phyloP scores from a whole-genome alignment of 1,140 invertebrate genomes.

The Diachasmimorpha longicaudata region DNA sequence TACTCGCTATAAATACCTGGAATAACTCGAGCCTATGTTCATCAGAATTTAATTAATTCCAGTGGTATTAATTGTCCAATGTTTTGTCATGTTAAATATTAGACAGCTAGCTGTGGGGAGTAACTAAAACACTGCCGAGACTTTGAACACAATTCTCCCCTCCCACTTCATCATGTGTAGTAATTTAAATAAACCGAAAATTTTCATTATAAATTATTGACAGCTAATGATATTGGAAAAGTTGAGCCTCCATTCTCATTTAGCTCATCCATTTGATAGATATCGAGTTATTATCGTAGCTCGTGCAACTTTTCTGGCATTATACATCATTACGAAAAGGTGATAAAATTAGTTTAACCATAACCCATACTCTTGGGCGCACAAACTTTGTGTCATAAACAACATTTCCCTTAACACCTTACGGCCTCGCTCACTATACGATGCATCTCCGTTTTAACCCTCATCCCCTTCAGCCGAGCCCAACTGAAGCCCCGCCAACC shows the following conservation, averaged over 20 bases:
- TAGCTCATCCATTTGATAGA: no score
- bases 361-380: not conserved
- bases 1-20: not conserved
- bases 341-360: conserved; percentile 5
- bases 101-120: not conserved
- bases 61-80: not conserved
- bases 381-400: conserved; percentile 34
- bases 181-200: not conserved
- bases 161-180: no score
- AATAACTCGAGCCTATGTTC: not conserved
- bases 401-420: conserved; percentile 41
- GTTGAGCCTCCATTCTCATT: no score
- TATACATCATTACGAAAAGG: not conserved
- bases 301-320: not conserved
- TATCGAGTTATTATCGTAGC: not conserved
- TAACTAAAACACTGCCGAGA: not conserved
- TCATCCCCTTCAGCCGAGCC: conserved; percentile 37
- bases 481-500: not conserved
- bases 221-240: no score
- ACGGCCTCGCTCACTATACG: conserved; percentile 31
- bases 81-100: not conserved
- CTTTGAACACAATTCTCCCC: not conserved
- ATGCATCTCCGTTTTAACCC: conserved; percentile 41
- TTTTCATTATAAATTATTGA: no score
- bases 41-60: not conserved